These are phyloP conservation scores for Archocentrus centrarchus DNA, from an alignment of 2,113 vertebrate genomes.

Conservation along the genomic window DNA sequence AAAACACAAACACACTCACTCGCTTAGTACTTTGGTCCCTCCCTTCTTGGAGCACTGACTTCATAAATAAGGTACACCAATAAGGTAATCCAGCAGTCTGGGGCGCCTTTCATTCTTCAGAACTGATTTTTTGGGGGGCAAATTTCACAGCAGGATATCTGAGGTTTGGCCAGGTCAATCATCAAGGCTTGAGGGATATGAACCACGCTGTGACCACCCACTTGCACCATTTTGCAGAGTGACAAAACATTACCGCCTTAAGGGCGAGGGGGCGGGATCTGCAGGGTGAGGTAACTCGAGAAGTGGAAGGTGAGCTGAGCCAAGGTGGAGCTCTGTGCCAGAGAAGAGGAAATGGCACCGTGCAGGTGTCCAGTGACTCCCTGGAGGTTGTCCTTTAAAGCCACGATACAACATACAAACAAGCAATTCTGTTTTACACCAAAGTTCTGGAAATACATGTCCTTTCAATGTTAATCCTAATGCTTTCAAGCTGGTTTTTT, in stretches of 20 bases:
- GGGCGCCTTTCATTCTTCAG: conserved; percentile 89
- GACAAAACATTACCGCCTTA: conserved; percentile 55
- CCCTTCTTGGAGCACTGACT: conserved; percentile 75
- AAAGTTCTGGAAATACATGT: not conserved
- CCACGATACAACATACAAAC: conserved; percentile 2
- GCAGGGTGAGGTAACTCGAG: conserved; percentile 69
- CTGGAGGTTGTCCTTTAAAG: conserved; percentile 33
- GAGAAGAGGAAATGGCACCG: conserved; percentile 76
- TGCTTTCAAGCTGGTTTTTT: not conserved
- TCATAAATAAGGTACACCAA: conserved; percentile 77
- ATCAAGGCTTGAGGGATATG: conserved; percentile 36
- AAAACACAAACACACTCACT: conserved; percentile 76
- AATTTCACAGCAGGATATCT: conserved; percentile 82
- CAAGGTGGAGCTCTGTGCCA: conserved; percentile 60
- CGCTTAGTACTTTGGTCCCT: conserved; percentile 62
- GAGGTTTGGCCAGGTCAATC: conserved; percentile 28
- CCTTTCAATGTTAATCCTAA: not conserved
- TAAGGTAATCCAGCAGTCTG: conserved; percentile 76
- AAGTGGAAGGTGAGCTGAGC: conserved; percentile 68
- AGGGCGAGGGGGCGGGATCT: conserved; percentile 2
- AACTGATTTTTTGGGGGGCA: conserved; percentile 79
- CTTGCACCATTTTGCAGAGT: conserved; percentile 39
- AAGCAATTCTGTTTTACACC: not conserved
- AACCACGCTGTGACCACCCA: not conserved
- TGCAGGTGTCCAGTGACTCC: conserved; percentile 62